Base-by-base conservation (phyloP, 2,113 vertebrate genomes). In the Entelurus aequoreus region DNA sequence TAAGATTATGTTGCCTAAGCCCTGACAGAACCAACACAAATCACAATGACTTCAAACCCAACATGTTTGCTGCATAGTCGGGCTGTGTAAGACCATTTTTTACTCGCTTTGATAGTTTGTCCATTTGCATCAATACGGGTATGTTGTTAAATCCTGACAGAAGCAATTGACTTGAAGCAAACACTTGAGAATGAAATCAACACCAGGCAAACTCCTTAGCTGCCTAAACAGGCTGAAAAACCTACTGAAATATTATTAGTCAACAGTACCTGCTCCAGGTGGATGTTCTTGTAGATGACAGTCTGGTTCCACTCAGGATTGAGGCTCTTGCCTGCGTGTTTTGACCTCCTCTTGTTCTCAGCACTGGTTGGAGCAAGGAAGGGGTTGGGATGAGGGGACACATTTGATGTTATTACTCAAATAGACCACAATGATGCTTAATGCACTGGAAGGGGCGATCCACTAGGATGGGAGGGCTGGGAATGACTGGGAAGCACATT, bases 251-350 rank as follows among this genome's bases (percentile, higher is more conserved):
- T 46, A 14, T 9, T 6, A 54, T 60, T 5, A 28, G 49, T 59
- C 83, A 77, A 44, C 37, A 36, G 8, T 71, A 99, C 97, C 94
- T 99, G 96, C 68, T 99, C 97, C 83, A 91, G 76, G 66, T 94
- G 95, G 81, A 99, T 97, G 77, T 94, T 99, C 90, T 99, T 99
- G 83, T 99, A 99, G 89, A 99, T 98, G 75, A 99, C 97, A 0
- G 95, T 99, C 90, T 99, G 97, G 89, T 99, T 99, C 97, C 97
- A 99, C 77, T 99, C 96, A 8, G 96, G 96, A 84, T 98, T 98
- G 85, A 95, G 78, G 80, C 92, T 98, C 84, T 94, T 97, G 81
- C 98, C 95, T 12, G 93, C 77, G 4, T 94, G 93, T 81, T 99
- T 99, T 71, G 94, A 95, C 76, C 92, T 94, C 81, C 95, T 88